These are phyloP conservation scores for Pogonomyrmex barbatus DNA, from an alignment of 1,140 invertebrate species.

Conservation along the genomic window DNA sequence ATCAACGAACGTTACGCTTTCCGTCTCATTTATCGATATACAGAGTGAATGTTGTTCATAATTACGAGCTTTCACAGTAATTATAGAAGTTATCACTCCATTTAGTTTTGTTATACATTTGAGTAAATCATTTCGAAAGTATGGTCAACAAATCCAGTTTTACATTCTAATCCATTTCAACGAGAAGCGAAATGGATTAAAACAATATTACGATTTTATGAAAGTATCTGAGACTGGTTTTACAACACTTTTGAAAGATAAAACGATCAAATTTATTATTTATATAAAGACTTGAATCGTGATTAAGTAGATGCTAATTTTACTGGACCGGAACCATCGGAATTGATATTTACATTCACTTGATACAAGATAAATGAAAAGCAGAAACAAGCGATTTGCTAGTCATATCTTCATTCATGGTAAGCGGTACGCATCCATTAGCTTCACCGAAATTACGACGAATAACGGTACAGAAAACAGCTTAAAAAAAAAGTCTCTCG, in stretches of 20 bases:
- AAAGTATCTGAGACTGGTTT: not conserved
- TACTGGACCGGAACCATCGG: constrained; percentile 5
- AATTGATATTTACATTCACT: constrained; percentile 20
- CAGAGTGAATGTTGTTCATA: not conserved
- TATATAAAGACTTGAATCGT: constrained; percentile 4
- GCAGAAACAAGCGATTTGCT: constrained; percentile 33
- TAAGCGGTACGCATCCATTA: constrained; percentile 39
- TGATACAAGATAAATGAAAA: constrained; percentile 36
- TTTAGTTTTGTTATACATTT: constrained; percentile 2
- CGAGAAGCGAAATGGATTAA: constrained; percentile 1
- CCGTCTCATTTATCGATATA: not conserved
- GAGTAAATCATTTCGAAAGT: constrained; percentile 18
- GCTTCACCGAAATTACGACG: constrained; percentile 44
- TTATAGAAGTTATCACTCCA: not conserved
- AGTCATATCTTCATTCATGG: not conserved
- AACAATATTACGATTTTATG: constrained; percentile 2
- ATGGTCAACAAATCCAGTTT: not conserved
- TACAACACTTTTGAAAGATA: not conserved
- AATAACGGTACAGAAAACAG: constrained; percentile 27
- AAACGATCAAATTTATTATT: constrained; percentile 21
- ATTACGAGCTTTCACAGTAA: not conserved
- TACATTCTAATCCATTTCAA: constrained; percentile 5
- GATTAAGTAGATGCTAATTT: constrained; percentile 3
- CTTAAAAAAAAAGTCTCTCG: constrained; percentile 37
- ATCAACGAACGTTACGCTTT: constrained; percentile 4